phyloP scores from a whole-genome alignment of 2,888 invertebrate species.

The Hedya salicella region DNA sequence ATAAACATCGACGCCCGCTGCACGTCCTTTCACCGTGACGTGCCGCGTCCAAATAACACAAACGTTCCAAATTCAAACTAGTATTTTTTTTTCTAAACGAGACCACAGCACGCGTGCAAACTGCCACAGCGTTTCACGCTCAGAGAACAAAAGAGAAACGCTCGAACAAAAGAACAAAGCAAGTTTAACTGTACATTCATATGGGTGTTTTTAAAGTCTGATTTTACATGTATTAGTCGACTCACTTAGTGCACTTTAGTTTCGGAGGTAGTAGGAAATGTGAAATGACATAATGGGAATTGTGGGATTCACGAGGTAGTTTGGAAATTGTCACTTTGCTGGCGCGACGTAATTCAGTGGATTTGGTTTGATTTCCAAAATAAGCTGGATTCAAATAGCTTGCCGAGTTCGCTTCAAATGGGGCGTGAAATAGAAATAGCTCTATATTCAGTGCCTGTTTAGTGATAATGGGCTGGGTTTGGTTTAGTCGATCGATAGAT shows the following conservation, averaged over 20 bases:
- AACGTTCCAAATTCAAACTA: slow-evolving; percentile 20
- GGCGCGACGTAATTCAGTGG: slow-evolving; percentile 14
- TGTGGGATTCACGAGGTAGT: slow-evolving; percentile 19
- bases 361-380: slow-evolving; percentile 25
- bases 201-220: background rate
- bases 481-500: background rate
- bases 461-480: background rate
- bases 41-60: slow-evolving; percentile 17
- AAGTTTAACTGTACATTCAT: background rate
- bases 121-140: slow-evolving; percentile 21
- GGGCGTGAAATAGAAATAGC: slow-evolving; percentile 2
- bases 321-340: slow-evolving; percentile 27
- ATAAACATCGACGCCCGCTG: background rate
- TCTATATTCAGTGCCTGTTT: background rate
- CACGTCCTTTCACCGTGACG: slow-evolving; percentile 11
- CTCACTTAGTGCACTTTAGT: background rate
- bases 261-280: background rate
- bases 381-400: slow-evolving; percentile 14
- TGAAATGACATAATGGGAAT: slow-evolving; percentile 26
- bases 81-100: slow-evolving; percentile 17
- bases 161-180: background rate
- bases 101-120: slow-evolving; percentile 13
- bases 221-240: background rate
- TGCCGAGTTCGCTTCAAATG: background rate
- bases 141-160: slow-evolving; percentile 2